Percentiles rank a stretch among this genome's conserved stretches.
Conservation (phyloP, 2,888 invertebrate genomes). For the Cephus runcator region DNA sequence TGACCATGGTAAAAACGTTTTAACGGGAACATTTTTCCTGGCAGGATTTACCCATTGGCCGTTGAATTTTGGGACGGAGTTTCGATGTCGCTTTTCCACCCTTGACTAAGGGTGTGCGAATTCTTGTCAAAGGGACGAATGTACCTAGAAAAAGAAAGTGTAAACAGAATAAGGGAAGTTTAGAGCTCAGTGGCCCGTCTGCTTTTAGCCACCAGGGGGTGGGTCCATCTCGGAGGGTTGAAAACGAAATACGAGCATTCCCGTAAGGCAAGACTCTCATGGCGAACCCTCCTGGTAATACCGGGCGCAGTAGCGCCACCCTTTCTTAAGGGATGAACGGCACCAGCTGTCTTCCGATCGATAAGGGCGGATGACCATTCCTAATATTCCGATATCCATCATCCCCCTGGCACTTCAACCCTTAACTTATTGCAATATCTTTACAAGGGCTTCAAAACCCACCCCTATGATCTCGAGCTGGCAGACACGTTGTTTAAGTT, state of each 20-base stretch:
- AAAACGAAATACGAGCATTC: neutral
- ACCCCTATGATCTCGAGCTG: neutral
- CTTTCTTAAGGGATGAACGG: neutral
- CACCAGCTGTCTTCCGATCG: neutral
- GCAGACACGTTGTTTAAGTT: neutral
- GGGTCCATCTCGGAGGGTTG: neutral
- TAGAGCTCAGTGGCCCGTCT: neutral
- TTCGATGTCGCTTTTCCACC: neutral
- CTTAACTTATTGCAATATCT: neutral
- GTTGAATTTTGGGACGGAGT: neutral
- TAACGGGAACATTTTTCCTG: neutral
- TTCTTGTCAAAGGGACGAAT: neutral
- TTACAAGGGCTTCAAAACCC: neutral
- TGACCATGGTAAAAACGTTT: neutral
- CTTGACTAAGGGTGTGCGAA: neutral
- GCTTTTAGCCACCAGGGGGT: neutral
- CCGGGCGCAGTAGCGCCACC: neutral
- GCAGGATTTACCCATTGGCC: neutral
- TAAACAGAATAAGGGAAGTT: neutral
- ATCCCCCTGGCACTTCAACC: neutral
- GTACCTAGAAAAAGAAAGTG: neutral
- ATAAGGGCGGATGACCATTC: neutral
- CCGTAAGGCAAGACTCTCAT: neutral
- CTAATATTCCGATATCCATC: neutral
- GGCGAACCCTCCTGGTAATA: neutral